Conservation (phyloP, 2,113 vertebrate species). For the Pontoporia blainvillei region DNA sequence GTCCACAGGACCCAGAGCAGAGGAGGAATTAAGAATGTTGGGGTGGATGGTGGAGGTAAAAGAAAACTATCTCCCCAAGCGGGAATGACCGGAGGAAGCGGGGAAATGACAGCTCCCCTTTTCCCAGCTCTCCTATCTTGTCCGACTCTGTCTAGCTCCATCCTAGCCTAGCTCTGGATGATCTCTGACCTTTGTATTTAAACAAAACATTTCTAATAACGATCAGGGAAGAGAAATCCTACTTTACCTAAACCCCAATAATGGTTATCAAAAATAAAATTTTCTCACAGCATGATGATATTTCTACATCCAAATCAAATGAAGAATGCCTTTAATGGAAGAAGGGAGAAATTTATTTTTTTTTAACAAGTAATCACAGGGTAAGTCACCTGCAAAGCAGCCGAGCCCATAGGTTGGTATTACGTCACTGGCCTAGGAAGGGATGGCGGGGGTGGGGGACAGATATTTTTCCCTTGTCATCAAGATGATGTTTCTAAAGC, state of each 20-base stretch:
- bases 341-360: conserved; percentile 44
- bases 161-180: conserved; percentile 62
- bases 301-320: conserved; percentile 46
- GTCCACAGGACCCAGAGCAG: conserved; percentile 41
- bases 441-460: conserved; percentile 61
- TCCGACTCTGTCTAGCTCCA: conserved; percentile 9
- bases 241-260: conserved; percentile 23
- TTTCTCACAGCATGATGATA: background rate
- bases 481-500: conserved; percentile 74
- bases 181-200: conserved; percentile 68
- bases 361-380: conserved; percentile 81
- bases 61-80: conserved; percentile 61
- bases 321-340: conserved; percentile 19
- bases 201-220: background rate
- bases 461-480: conserved; percentile 76
- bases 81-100: conserved; percentile 48
- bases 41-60: conserved; percentile 49
- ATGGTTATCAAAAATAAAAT: conserved; percentile 36
- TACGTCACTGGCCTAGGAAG: conserved; percentile 79
- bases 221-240: background rate
- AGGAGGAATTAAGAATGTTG: conserved; percentile 57
- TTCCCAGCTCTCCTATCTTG: conserved; percentile 19
- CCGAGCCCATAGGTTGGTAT: conserved; percentile 72
- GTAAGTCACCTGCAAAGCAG: conserved; percentile 84
- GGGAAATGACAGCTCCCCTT: conserved; percentile 31